Evolutionary conservation across 2,113 vertebrate species (phyloP), one percentile per base, ranked within the genome.

Genomic region (Lucifuga dentata): DNA sequence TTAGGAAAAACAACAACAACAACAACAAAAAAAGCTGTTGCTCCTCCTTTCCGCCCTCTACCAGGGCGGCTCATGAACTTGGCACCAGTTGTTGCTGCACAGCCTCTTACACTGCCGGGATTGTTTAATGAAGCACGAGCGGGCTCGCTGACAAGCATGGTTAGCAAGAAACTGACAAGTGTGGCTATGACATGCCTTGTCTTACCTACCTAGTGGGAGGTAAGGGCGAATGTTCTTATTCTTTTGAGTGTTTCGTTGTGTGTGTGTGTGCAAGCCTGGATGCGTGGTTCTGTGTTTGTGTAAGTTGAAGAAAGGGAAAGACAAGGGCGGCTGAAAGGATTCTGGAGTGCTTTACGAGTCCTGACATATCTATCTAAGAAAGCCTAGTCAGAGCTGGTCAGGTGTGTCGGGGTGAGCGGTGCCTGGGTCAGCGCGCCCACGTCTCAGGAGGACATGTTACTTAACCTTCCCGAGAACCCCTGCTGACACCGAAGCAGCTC

Each of bases 91-190:
- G 66, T 55, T 76, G 68, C 36, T 26, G 67, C 39, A 15, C 57
- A 9, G 50, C 45, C 75, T 68, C 63, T 62, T 36, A 51, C 69
- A 36, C 56, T 24, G 43, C 46, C 3, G 63, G 66, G 79, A 78
- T 81, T 86, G 88, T 81, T 81, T 86, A 84, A 80, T 75, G 58
- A 79, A 73, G 75, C 73, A 41, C 53, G 59, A 59, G 76, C 72
- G 46, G 60, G 60, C 59, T 62, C 56, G n/a, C 81, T 76, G 83
- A 62, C 85, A 80, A 63, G 73, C 75, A 12, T 8, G 57, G 75
- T 84, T 80, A 73, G 64, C 21, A 36, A 39, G 46, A 19, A 57
- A 59, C 45, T 58, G 79, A 85, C 62, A 38, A 57, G 66, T 43
- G 38, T 35, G 73, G 69, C 70, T 80, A 71, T 85, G 81, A 86